Percentiles rank a stretch among this genome's conserved stretches.
Evolutionary conservation across 2,888 invertebrate genomes (phyloP).

Genomic region (Drosophila nigricruria): DNA sequence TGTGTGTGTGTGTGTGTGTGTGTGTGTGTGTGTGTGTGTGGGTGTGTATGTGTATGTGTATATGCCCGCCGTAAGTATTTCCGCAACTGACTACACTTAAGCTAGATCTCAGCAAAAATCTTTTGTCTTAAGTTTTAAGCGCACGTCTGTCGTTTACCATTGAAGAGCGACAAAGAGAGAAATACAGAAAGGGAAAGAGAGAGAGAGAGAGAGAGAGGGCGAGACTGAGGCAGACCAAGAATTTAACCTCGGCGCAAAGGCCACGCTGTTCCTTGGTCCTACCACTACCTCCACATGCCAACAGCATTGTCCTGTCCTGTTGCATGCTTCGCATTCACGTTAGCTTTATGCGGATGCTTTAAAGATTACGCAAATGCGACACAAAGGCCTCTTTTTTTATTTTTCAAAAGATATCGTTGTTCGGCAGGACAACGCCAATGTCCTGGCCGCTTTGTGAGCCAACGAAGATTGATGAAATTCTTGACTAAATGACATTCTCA

Average conservation of each 20-base stretch:
- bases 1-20: conserved; percentile 7
- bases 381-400: conserved; percentile 60
- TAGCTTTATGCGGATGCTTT: conserved; percentile 53
- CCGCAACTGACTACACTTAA: conserved; percentile 70
- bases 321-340: conserved; percentile 65
- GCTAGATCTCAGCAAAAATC: conserved; percentile 61
- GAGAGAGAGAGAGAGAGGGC: conserved; percentile 26
- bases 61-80: conserved; percentile 31
- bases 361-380: conserved; percentile 69
- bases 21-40: conserved; percentile 4
- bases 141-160: conserved; percentile 45
- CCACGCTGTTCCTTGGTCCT: conserved; percentile 8
- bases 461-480: conserved; percentile 75
- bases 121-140: conserved; percentile 66
- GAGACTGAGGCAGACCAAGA: conserved; percentile 15
- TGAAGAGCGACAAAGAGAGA: background rate
- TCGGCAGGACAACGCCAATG: conserved; percentile 29
- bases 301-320: conserved; percentile 50
- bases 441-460: conserved; percentile 13
- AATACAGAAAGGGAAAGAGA: conserved; percentile 8
- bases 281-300: conserved; percentile 20
- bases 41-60: background rate
- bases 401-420: conserved; percentile 50
- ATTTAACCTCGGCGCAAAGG: conserved; percentile 56
- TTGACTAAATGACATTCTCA: conserved; percentile 48